Percentiles rank a stretch among this genome's conserved stretches.
Evolutionary conservation across 2,888 invertebrate genomes (phyloP).

Genomic region (Troides aeacus): DNA sequence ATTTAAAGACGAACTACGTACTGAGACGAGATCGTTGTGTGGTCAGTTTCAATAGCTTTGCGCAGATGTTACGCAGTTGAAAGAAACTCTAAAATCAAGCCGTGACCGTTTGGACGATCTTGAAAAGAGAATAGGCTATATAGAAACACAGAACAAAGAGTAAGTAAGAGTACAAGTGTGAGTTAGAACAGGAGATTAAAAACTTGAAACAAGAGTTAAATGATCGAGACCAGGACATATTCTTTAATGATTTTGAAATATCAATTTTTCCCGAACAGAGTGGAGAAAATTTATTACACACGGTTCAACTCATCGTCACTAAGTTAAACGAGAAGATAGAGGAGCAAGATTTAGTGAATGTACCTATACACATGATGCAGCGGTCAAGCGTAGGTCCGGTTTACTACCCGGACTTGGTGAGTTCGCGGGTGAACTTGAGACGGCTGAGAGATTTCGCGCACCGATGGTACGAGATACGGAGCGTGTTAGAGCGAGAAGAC

Average conservation of each 20-base stretch:
- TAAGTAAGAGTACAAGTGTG: neutral
- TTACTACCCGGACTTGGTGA: too few species aligned
- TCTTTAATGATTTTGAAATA: slow-evolving; percentile 16
- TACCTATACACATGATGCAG: neutral
- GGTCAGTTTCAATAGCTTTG: neutral
- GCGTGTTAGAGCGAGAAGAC: too few species aligned
- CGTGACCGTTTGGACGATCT: neutral
- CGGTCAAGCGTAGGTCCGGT: too few species aligned
- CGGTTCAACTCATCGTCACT: slow-evolving; percentile 29
- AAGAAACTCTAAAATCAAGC: neutral
- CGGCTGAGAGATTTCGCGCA: too few species aligned
- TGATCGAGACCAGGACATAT: neutral
- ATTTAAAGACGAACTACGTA: too few species aligned
- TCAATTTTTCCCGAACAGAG: slow-evolving; percentile 14
- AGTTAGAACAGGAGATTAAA: neutral
- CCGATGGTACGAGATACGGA: too few species aligned
- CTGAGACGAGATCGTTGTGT: neutral
- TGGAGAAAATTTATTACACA: slow-evolving; percentile 14
- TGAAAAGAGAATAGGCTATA: neutral
- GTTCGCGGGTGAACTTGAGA: too few species aligned
- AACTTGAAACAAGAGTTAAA: neutral
- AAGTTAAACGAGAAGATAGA: neutral
- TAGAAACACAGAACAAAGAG: neutral
- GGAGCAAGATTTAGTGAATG: slow-evolving; percentile 11
- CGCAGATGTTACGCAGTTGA: neutral